Evolutionary conservation across 1,140 invertebrate genomes (phyloP), one percentile per base, ranked within the genome.

Genomic region (Apocrypta bakeri): DNA sequence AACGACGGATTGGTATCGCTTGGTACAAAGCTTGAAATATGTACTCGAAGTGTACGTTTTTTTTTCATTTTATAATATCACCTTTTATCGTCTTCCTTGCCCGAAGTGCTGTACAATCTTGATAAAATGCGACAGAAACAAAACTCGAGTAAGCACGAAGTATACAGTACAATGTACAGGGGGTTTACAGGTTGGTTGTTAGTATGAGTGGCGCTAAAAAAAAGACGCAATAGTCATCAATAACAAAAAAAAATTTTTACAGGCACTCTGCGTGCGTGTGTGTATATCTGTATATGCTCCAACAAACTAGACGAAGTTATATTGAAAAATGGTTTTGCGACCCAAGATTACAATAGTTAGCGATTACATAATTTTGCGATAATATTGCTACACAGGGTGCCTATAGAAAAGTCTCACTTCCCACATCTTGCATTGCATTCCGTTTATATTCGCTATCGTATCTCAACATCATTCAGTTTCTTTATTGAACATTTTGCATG

Each of bases 101-200:
- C 40, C 66, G 27, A 79, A 69, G 29, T 68, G 24, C 77, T 79
- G 37, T 71, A 79, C 77, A 79, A 78, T 69, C 33, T 79, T 27
- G 24, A 48, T 24, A 56, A 14, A 56, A 56, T 71, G 21, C 14
- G 66, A 56, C 14, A 11, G 48, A 63, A 79, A 79, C 66, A 21
- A 79, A 79, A 69, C 25, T 79, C 66, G 40, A 31, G 31, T 71
- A 31, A 79, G 66, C 77, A 56, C 40, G 66, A 69, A 79, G 24
- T 69, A 79, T 79, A 56, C 64, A 79, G 56, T 79, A 7, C 64
- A 79, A 71, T 79, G 14, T 79, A 79, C 77, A 79, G 33, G 40
- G 63, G 42, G 31, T 42, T 78, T 78, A 78, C 37, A 25, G 24
- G 61, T 68, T 78, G 17, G 12, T 66, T 78, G 33, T 78, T 78